Conservation (phyloP, 1,140 invertebrate species). For the Calycopis cecrops region DNA sequence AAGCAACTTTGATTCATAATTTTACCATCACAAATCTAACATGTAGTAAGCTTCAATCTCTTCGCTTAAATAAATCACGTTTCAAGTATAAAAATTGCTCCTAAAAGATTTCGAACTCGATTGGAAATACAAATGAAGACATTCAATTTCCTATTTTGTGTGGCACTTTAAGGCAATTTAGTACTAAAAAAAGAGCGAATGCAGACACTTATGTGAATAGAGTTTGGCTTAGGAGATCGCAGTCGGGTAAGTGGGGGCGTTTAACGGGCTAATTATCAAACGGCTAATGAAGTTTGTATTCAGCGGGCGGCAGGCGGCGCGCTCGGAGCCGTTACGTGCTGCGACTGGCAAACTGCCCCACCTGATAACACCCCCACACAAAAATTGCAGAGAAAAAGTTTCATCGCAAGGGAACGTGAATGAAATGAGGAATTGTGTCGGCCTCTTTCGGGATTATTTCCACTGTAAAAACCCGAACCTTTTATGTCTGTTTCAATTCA, state of each 20-base stretch:
- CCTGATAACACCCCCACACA: slow-evolving; percentile 71
- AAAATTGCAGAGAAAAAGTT: slow-evolving; percentile 75
- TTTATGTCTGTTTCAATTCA: slow-evolving; percentile 69
- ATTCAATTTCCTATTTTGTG: not conserved
- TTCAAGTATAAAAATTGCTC: too few relatives aligned
- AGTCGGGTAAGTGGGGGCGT: slow-evolving; percentile 62
- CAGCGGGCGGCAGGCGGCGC: slow-evolving; percentile 54
- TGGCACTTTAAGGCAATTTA: not conserved
- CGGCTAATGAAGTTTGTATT: slow-evolving; percentile 76
- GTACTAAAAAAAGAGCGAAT: not conserved
- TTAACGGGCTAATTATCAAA: slow-evolving; percentile 76
- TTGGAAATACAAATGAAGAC: slow-evolving; percentile 5
- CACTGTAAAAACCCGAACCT: slow-evolving; percentile 61
- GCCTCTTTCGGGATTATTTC: slow-evolving; percentile 71
- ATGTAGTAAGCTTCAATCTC: too few relatives aligned
- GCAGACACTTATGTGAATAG: slow-evolving; percentile 24
- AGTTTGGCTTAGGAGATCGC: slow-evolving; percentile 53
- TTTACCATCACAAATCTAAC: too few relatives aligned
- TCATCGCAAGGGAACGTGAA: slow-evolving; percentile 73
- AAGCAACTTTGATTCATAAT: too few relatives aligned
- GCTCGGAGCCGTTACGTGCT: slow-evolving; percentile 61
- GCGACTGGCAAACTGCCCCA: slow-evolving; percentile 66
- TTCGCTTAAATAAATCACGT: too few relatives aligned
- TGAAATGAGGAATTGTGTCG: slow-evolving; percentile 74
- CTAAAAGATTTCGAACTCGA: too few relatives aligned